Base-by-base conservation (phyloP, 2,113 vertebrate species). In the Ceyx cyanopectus region DNA sequence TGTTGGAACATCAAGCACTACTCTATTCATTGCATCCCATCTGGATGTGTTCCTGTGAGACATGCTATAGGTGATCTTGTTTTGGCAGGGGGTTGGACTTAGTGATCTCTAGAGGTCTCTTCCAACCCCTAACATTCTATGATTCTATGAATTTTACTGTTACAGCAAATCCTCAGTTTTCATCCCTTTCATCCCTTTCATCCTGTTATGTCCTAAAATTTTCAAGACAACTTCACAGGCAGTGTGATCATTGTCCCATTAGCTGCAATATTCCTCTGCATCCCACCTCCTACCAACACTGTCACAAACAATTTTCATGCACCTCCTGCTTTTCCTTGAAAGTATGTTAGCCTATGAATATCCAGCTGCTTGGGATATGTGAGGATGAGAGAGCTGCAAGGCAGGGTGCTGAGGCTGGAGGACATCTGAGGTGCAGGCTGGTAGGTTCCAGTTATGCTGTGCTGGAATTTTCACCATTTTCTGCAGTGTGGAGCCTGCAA, bases 401-500 rank as follows among this genome's bases (percentile, higher is more conserved):
- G 72, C 53, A 45, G 75, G 27, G 32, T 77, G 62, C 66, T 0
- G 27, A 82, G 40, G 29, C 2, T 69, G 85, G 57, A 63, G 60
- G 43, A 54, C 10, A 6, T 14, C 32, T 0, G 2, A 73, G 65
- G 54, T 41, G 30, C 20, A 0, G 13, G 73, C 37, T 57, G 63
- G 20, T 3, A 32, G 26, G 12, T 74, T 46, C 7, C 23, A 58
- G 68, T 51, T 30, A 3, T 3, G 22, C 61, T 56, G 37, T 0
- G 2, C 50, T 81, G 81, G 85, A 43, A 70, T 83, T 61, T 40
- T 34, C 0, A 0, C 56, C 2, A 0, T 89, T 81, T 37, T 45
- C 67, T 60, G 69, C 76, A 65, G 13, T 2, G 11, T 1, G 2
- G 5, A 0, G 10, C 23, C 53, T 63, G 82, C 0, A 3, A 53